Conservation (phyloP, 1,140 invertebrate species). For the Orchesella cincta region DNA sequence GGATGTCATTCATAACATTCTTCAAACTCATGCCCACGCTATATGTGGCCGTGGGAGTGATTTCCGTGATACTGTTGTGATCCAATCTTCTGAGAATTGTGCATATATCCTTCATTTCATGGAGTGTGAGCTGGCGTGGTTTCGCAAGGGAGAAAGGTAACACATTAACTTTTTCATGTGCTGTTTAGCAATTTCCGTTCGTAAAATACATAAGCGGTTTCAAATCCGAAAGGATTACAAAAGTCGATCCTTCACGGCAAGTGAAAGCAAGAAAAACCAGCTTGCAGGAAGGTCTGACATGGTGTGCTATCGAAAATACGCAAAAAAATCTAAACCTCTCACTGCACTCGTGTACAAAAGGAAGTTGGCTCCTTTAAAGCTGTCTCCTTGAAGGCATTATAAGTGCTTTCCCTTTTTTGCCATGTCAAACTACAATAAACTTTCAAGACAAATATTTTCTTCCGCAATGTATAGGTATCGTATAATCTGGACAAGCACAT, state of each 20-base stretch:
- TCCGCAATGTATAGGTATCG: neutral
- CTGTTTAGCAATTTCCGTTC: neutral
- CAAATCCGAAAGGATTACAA: no score
- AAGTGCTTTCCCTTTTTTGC: neutral
- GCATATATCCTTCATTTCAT: neutral
- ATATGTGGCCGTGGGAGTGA: no score
- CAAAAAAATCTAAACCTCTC: neutral
- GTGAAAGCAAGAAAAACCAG: neutral
- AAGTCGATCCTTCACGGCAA: no score
- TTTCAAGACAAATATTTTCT: neutral
- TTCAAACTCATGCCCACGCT: no score
- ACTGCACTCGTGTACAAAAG: neutral
- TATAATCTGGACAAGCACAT: neutral
- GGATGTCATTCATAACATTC: no score
- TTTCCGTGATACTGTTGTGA: no score
- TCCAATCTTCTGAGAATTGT: neutral
- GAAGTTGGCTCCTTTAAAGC: no score
- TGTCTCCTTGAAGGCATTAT: no score
- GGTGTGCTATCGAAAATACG: neutral
- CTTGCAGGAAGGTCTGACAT: neutral
- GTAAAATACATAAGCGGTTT: neutral
- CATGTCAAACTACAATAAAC: neutral
- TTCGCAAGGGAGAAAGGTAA: neutral
- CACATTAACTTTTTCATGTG: neutral
- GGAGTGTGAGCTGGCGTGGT: neutral